phyloP scores from a whole-genome alignment of 1,140 invertebrate species.

The Neoseiulus cucumeris region DNA sequence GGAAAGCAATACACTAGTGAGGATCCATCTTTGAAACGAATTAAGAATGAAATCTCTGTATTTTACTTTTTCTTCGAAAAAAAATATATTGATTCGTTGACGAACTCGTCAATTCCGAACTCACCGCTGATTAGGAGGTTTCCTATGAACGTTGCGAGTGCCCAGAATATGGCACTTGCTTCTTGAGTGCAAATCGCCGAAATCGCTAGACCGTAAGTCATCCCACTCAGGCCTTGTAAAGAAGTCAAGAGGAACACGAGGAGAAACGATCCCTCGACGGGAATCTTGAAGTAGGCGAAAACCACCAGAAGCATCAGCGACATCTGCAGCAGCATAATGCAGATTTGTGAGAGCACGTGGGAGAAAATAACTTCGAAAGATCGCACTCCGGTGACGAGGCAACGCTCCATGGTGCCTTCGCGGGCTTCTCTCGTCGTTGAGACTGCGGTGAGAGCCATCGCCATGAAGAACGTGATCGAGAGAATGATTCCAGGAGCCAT shows the following conservation, averaged over 20 bases:
- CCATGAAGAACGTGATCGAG: conserved; percentile 87
- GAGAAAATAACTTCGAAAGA: conserved; percentile 73
- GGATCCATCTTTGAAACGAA: too few relatives aligned
- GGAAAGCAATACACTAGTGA: conserved; percentile 19
- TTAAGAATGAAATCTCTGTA: neutral
- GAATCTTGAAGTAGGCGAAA: conserved; percentile 58
- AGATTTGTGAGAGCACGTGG: conserved; percentile 74
- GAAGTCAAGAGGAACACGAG: conserved; percentile 54
- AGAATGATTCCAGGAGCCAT: conserved; percentile 82
- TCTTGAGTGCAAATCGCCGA: conserved; percentile 68
- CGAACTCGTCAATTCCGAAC: conserved; percentile 21
- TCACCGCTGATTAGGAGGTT: conserved; percentile 71
- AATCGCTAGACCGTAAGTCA: conserved; percentile 79
- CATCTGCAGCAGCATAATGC: conserved; percentile 83
- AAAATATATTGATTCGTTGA: too few relatives aligned
- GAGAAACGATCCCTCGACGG: conserved; percentile 49
- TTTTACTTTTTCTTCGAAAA: too few relatives aligned
- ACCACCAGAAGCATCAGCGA: conserved; percentile 59
- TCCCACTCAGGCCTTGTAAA: conserved; percentile 60
- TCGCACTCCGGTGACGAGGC: conserved; percentile 51
- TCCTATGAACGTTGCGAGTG: conserved; percentile 75
- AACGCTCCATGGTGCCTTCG: conserved; percentile 64
- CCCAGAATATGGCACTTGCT: conserved; percentile 71
- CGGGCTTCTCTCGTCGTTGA: conserved; percentile 74
- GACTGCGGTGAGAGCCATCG: conserved; percentile 77